These are phyloP conservation scores for Tipula lateralis DNA, from an alignment of 2,888 invertebrate genomes.

Conservation along the genomic window DNA sequence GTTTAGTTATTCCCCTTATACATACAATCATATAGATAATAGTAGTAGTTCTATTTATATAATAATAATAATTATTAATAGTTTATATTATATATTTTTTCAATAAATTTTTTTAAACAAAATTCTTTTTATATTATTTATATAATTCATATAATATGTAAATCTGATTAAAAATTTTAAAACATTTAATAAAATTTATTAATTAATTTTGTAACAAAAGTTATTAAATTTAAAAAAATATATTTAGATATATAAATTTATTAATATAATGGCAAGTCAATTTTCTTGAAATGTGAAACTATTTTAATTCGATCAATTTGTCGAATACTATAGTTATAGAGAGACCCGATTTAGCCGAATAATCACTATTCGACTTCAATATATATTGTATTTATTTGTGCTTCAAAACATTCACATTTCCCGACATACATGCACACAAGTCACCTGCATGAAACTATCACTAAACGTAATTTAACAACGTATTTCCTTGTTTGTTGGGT, in stretches of 20 bases:
- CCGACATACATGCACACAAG: not conserved
- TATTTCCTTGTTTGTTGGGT: not conserved
- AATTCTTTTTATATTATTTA: not conserved
- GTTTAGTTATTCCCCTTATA: not conserved
- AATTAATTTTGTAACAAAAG: not conserved
- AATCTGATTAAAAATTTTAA: not conserved
- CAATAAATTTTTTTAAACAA: not conserved
- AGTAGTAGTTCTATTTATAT: not conserved
- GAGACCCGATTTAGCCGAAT: not conserved
- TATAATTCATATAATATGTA: not conserved
- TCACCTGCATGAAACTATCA: not conserved
- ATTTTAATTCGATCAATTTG: not conserved
- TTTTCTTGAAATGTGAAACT: not conserved
- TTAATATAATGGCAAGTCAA: constrained; percentile 16
- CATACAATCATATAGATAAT: constrained; percentile 4
- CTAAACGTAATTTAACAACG: not conserved
- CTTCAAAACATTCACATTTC: not conserved
- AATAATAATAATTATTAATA: not conserved
- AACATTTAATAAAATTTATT: not conserved
- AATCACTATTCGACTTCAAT: not conserved
- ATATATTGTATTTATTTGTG: not conserved
- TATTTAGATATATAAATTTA: not conserved
- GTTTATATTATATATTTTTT: not conserved
- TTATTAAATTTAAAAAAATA: not conserved
- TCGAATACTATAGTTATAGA: not conserved